Evolutionary conservation across 2,113 vertebrate species (phyloP).

Genomic region (Siniperca knerii): DNA sequence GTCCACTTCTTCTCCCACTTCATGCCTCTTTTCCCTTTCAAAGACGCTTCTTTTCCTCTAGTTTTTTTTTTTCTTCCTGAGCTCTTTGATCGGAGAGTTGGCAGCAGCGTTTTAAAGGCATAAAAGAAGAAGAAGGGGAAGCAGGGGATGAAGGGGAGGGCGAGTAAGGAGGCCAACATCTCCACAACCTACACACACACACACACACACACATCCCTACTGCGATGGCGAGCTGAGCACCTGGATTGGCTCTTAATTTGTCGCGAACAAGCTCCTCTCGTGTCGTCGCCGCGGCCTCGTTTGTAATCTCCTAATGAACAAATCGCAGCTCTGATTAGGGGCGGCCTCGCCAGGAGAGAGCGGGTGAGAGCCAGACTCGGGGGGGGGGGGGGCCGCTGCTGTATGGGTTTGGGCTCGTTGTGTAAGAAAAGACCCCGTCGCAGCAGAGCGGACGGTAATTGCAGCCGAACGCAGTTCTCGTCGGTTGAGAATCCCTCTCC

Average conservation of each 20-base stretch:
- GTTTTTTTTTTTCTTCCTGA: constrained; percentile 46
- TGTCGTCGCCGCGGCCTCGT: constrained; percentile 90
- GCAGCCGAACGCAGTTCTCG: constrained; percentile 14
- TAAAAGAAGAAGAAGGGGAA: constrained; percentile 54
- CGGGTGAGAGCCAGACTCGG: neutral
- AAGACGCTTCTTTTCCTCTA: constrained; percentile 78
- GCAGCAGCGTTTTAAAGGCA: constrained; percentile 72
- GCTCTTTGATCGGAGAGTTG: constrained; percentile 87
- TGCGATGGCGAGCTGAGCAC: constrained; percentile 51
- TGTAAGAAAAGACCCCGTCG: neutral
- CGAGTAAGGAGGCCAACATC: neutral
- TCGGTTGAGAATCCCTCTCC: constrained; percentile 11
- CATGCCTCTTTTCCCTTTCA: constrained; percentile 79
- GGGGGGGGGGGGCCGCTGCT: neutral
- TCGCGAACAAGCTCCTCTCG: constrained; percentile 58
- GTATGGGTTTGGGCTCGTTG: constrained; percentile 17
- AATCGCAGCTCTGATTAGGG: constrained; percentile 94
- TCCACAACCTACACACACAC: neutral
- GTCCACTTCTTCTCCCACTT: constrained; percentile 71
- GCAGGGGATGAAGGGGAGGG: constrained; percentile 16
- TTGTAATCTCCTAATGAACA: constrained; percentile 98
- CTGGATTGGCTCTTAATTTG: constrained; percentile 77
- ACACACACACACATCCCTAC: constrained; percentile 17
- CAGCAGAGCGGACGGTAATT: constrained; percentile 38
- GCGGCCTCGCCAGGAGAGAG: constrained; percentile 43